These are phyloP conservation scores for Macrotis lagotis DNA, from an alignment of 2,113 vertebrate genomes.

Conservation along the genomic window DNA sequence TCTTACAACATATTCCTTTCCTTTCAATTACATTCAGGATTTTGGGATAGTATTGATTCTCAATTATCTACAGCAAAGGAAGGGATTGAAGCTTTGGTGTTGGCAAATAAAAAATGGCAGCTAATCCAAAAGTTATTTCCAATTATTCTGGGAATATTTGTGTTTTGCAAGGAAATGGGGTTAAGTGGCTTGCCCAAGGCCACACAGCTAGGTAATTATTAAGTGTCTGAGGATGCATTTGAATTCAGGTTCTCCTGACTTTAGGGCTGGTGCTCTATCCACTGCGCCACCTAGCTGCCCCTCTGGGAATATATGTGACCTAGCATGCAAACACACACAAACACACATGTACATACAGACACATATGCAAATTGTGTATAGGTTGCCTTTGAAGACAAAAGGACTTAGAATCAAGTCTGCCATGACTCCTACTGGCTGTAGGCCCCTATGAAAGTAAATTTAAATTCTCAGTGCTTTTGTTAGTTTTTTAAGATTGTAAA, in stretches of 20 bases:
- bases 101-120: not conserved
- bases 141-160: not conserved
- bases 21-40: not conserved
- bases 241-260: no score
- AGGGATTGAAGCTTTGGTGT: not conserved
- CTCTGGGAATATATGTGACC: not conserved
- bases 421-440: not conserved
- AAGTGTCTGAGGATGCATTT: no score
- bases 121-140: not conserved
- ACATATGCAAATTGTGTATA: not conserved
- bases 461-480: no score
- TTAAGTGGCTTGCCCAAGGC: no score
- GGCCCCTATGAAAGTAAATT: no score
- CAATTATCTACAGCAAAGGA: not conserved
- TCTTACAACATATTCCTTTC: not conserved
- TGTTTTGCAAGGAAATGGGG: no score
- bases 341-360: not conserved
- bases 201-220: no score
- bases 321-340: not conserved
- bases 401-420: not conserved
- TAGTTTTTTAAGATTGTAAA: no score
- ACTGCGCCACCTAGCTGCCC: no score
- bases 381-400: not conserved
- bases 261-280: no score
- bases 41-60: not conserved